phyloP scores from a whole-genome alignment of 2,888 invertebrate genomes.

The Scaptomyza polygonia region DNA sequence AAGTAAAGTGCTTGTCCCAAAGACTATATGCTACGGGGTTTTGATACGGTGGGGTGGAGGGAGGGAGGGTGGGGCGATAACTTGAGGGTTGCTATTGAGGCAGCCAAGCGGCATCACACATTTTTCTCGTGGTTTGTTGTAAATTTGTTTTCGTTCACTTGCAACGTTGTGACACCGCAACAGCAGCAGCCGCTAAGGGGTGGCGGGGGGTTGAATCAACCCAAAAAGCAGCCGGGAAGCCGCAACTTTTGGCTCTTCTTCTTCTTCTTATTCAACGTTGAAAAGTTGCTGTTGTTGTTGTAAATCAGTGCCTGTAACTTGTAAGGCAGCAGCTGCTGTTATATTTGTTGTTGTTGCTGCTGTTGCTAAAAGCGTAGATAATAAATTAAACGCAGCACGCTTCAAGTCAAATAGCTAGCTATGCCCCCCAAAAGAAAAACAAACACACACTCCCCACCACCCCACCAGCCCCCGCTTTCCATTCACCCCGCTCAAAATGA shows the following conservation, averaged over 20 bases:
- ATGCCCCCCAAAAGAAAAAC: not conserved
- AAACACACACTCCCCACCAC: not conserved
- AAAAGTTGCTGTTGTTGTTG: slow-evolving; percentile 38
- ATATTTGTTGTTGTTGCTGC: slow-evolving; percentile 5
- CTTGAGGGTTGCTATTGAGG: slow-evolving; percentile 25
- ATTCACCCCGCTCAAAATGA: not conserved
- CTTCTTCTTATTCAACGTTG: not conserved
- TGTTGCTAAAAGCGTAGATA: slow-evolving; percentile 65
- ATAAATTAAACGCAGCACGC: slow-evolving; percentile 76
- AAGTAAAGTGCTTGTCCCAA: slow-evolving; percentile 51
- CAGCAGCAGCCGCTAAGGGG: slow-evolving; percentile 16
- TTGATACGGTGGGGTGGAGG: not conserved
- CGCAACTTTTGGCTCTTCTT: slow-evolving; percentile 54
- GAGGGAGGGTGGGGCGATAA: not conserved
- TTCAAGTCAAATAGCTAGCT: slow-evolving; percentile 57
- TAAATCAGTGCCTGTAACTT: slow-evolving; percentile 71
- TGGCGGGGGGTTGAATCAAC: not conserved
- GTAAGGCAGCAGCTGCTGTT: slow-evolving; percentile 56
- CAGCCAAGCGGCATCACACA: slow-evolving; percentile 72
- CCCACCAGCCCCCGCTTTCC: not conserved
- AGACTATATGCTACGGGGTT: not conserved
- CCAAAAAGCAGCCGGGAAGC: slow-evolving; percentile 46
- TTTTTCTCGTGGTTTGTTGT: slow-evolving; percentile 77
- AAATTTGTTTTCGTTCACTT: slow-evolving; percentile 79
- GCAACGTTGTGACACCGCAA: slow-evolving; percentile 74